Conservation (phyloP, 2,888 invertebrate genomes). For the Athripsodes cinereus region DNA sequence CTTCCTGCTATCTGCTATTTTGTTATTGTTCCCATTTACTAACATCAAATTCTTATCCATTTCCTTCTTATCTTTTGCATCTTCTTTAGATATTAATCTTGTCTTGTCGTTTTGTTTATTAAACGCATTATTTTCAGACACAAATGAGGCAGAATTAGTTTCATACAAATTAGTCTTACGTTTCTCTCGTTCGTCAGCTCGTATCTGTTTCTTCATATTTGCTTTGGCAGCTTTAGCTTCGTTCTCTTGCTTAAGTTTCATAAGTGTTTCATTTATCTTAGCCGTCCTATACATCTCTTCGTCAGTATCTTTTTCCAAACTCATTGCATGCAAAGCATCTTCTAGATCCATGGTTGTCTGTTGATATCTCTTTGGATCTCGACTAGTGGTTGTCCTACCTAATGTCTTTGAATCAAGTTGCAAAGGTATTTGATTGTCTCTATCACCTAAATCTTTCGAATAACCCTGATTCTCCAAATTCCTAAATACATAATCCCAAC, state of each 20-base stretch:
- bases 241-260: slow-evolving; percentile 43
- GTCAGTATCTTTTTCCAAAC: slow-evolving; percentile 42
- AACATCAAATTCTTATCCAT: slow-evolving; percentile 35
- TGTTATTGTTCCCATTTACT: slow-evolving; percentile 31
- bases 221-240: slow-evolving; percentile 40
- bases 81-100: slow-evolving; percentile 41
- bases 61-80: slow-evolving; percentile 42
- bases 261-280: slow-evolving; percentile 48
- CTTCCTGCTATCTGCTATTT: slow-evolving; percentile 37
- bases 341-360: slow-evolving; percentile 51
- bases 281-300: slow-evolving; percentile 44
- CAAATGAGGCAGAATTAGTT: slow-evolving; percentile 38
- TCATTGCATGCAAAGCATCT: slow-evolving; percentile 50
- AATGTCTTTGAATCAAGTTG: slow-evolving; percentile 44
- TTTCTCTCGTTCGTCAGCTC: slow-evolving; percentile 35
- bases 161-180: slow-evolving; percentile 39
- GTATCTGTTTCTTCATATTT: slow-evolving; percentile 35
- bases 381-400: slow-evolving; percentile 42
- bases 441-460: slow-evolving; percentile 55
- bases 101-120: slow-evolving; percentile 37
- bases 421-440: slow-evolving; percentile 57
- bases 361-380: slow-evolving; percentile 45
- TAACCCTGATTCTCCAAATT: slow-evolving; percentile 71
- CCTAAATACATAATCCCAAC: slow-evolving; percentile 76
- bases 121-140: slow-evolving; percentile 36